Evolutionary conservation across 1,140 invertebrate genomes (phyloP), one percentile per base, ranked within the genome.

Genomic region (Homarus americanus): DNA sequence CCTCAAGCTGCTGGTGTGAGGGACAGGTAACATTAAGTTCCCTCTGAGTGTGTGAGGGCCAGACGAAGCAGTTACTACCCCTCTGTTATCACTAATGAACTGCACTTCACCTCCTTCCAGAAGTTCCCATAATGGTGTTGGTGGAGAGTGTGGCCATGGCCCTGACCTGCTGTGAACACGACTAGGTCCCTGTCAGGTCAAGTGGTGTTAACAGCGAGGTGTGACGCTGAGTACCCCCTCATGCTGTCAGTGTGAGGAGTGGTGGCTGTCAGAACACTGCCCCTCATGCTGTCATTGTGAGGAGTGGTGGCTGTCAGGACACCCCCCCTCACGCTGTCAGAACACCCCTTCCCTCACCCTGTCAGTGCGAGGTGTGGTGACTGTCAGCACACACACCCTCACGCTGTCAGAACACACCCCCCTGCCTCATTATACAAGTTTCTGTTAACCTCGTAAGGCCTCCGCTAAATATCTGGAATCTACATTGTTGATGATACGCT

Each of bases 401-500:
- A 53, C 34, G 40, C 44, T 49, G 10, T n/a, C n/a, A n/a, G n/a
- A n/a, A n/a, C n/a, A n/a, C 63, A 34, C 72, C 72, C 41, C 32
- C 63, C 76, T 69, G 38, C 36, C 79, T 66, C 87, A 41, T 24
- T 49, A 73, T 32, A 69, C 72, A 38, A 36, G n/a, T 90, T 90
- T 83, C 72, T 78, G 79, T 90, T 90, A 83, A 53, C 88, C 88
- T 83, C 49, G 80, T 90, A 83, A 75, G 88, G 80, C 82, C 49
- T n/a, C 82, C 76, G 82, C 79, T 90, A 84, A 87, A 83, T 90
- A 83, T 90, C 88, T 83, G 88, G 88, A 90, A 90, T 90, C 88
- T 90, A 90, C 88, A 90, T 84, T 90, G 88, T 90, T 90, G 88
- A 90, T 83, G 88, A 90, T 90, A 90, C 88, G 88, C 88, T 90